These are phyloP conservation scores for Hippocampus abdominalis DNA, from an alignment of 2,113 vertebrate genomes.

Conservation along the genomic window DNA sequence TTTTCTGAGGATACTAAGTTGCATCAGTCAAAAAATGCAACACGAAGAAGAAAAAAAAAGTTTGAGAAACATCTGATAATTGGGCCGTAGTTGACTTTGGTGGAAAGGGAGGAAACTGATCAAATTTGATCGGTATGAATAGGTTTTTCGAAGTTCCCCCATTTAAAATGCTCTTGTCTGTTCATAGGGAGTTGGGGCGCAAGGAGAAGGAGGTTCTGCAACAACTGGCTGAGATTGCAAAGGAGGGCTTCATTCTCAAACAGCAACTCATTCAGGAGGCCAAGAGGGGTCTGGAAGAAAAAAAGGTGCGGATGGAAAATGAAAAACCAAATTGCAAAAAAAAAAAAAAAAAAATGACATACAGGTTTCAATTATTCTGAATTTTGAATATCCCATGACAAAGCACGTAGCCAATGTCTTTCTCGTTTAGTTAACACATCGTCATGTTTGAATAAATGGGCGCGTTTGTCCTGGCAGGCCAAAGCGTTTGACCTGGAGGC, in stretches of 20 bases:
- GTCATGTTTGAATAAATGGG: neutral
- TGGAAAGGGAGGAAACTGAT: no score
- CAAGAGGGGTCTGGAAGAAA: slow-evolving; percentile 80
- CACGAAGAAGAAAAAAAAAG: no score
- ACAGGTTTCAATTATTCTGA: neutral
- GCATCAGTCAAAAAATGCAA: no score
- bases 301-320: slow-evolving; percentile 71
- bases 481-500: slow-evolving; percentile 76
- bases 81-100: no score
- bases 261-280: slow-evolving; percentile 84
- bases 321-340: neutral
- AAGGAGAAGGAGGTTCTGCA: slow-evolving; percentile 80
- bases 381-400: neutral
- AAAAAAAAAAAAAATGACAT: neutral
- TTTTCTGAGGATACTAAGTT: no score
- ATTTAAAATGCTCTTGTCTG: slow-evolving; percentile 1
- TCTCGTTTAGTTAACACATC: neutral
- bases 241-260: slow-evolving; percentile 84
- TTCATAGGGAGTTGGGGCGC: slow-evolving; percentile 79
- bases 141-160: neutral
- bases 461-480: slow-evolving; percentile 52
- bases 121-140: neutral
- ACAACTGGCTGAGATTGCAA: slow-evolving; percentile 81
- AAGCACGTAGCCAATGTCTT: neutral
- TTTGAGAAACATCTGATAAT: no score